Conservation (phyloP, 2,113 vertebrate species). For the Monopterus albus region DNA sequence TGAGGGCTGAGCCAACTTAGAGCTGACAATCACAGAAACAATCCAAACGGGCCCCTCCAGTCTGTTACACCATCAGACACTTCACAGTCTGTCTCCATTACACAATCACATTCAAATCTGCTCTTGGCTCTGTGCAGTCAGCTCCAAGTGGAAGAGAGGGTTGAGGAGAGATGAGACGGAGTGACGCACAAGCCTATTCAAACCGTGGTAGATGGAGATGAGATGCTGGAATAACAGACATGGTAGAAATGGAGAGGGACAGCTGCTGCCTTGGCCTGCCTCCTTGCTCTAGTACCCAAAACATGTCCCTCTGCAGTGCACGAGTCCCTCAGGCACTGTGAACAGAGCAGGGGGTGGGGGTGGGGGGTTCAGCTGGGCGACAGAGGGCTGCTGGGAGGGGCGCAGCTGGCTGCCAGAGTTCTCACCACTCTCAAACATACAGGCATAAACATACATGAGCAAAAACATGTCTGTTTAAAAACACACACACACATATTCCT, state of each 20-base stretch:
- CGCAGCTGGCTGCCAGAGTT: slow-evolving; percentile 80
- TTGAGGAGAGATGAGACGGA: slow-evolving; percentile 1
- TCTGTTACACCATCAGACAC: slow-evolving; percentile 39
- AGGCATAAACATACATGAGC: slow-evolving; percentile 12
- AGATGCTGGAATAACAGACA: slow-evolving; percentile 52
- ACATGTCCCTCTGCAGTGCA: slow-evolving; percentile 71
- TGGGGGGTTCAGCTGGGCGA: slow-evolving; percentile 68
- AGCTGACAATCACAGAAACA: slow-evolving; percentile 29
- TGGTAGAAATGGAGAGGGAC: slow-evolving; percentile 52
- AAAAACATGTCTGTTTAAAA: background rate
- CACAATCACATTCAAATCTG: slow-evolving; percentile 20
- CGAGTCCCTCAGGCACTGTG: slow-evolving; percentile 76
- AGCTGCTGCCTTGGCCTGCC: slow-evolving; percentile 73
- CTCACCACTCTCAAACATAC: slow-evolving; percentile 35
- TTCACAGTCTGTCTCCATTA: slow-evolving; percentile 42
- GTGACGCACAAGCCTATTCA: slow-evolving; percentile 37
- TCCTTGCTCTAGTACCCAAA: slow-evolving; percentile 63
- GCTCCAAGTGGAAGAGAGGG: background rate
- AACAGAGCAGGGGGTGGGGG: slow-evolving; percentile 24
- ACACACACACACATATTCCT: background rate
- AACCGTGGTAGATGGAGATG: slow-evolving; percentile 42
- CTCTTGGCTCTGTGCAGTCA: slow-evolving; percentile 3
- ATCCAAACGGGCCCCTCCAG: slow-evolving; percentile 35
- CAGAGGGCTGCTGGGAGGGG: slow-evolving; percentile 75
- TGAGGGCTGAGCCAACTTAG: slow-evolving; percentile 38